These are phyloP conservation scores for Sebastes nivosus DNA, from an alignment of 2,797 vertebrate genomes.

Conservation along the genomic window DNA sequence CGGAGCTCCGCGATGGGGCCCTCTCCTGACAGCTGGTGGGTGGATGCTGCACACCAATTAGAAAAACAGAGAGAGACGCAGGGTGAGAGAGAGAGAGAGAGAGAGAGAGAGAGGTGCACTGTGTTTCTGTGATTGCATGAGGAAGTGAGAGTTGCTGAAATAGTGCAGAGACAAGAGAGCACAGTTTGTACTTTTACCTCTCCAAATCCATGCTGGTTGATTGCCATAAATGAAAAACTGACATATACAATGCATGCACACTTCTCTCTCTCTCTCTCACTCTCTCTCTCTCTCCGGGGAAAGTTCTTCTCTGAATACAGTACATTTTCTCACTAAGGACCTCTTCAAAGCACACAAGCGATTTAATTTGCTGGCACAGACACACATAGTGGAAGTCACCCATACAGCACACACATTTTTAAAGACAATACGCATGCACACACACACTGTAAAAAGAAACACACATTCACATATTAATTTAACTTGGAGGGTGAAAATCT, in stretches of 20 bases:
- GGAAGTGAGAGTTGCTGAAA: conserved; percentile 38
- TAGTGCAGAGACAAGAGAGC: conserved; percentile 23
- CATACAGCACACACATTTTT: not conserved
- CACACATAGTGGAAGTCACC: not conserved
- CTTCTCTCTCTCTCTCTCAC: not conserved
- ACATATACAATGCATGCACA: not conserved
- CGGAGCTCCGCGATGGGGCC: conserved; percentile 49
- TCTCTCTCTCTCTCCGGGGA: not conserved
- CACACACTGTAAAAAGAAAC: too few species aligned
- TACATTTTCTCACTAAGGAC: not conserved
- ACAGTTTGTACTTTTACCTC: conserved; percentile 30
- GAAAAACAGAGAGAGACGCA: conserved; percentile 46
- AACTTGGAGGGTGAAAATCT: not conserved
- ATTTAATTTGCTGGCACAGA: not conserved
- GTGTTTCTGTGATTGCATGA: conserved; percentile 40
- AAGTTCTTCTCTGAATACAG: not conserved
- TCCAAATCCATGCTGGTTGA: conserved; percentile 3
- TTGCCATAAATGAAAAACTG: conserved; percentile 6
- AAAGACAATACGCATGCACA: too few species aligned
- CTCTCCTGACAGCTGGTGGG: conserved; percentile 71
- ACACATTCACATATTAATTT: not conserved
- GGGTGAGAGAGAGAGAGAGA: not conserved
- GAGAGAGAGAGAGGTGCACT: not conserved
- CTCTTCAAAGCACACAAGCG: not conserved
- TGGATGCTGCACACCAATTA: conserved; percentile 72